Evolutionary conservation across 2,113 vertebrate species (phyloP).

Genomic region (Hepsetus odoe): DNA sequence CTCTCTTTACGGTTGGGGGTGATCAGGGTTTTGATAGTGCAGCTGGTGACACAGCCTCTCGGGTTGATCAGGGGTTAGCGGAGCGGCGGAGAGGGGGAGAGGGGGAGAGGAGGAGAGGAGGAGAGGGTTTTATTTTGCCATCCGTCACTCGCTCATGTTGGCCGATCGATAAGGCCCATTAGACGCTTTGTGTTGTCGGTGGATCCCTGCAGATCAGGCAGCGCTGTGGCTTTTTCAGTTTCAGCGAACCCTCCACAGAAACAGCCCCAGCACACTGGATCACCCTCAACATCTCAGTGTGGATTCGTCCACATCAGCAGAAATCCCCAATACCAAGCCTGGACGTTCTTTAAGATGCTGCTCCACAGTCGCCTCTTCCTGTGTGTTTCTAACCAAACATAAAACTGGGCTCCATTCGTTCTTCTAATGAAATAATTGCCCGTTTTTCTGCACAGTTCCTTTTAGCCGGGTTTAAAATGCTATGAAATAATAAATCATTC

Average conservation of each 20-base stretch:
- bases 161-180: slow-evolving; percentile 62
- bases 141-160: slow-evolving; percentile 53
- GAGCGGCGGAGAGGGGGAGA: neutral
- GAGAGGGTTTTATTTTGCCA: slow-evolving; percentile 56
- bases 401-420: too few species aligned
- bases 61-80: slow-evolving; percentile 47
- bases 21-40: slow-evolving; percentile 29
- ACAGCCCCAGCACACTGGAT: slow-evolving; percentile 34
- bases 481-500: too few species aligned
- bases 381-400: too few species aligned
- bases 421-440: too few species aligned
- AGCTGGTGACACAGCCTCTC: slow-evolving; percentile 21
- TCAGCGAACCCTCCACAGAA: slow-evolving; percentile 22
- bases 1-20: slow-evolving; percentile 15
- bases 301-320: neutral
- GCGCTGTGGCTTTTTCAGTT: slow-evolving; percentile 33
- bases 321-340: too few species aligned
- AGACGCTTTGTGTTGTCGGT: slow-evolving; percentile 49
- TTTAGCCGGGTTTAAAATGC: too few species aligned
- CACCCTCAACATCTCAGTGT: neutral
- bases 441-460: too few species aligned
- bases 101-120: slow-evolving; percentile 22
- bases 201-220: slow-evolving; percentile 34
- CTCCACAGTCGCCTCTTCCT: too few species aligned
- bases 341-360: too few species aligned